Conservation (phyloP, 2,888 invertebrate species). For the Erynnis tages region DNA sequence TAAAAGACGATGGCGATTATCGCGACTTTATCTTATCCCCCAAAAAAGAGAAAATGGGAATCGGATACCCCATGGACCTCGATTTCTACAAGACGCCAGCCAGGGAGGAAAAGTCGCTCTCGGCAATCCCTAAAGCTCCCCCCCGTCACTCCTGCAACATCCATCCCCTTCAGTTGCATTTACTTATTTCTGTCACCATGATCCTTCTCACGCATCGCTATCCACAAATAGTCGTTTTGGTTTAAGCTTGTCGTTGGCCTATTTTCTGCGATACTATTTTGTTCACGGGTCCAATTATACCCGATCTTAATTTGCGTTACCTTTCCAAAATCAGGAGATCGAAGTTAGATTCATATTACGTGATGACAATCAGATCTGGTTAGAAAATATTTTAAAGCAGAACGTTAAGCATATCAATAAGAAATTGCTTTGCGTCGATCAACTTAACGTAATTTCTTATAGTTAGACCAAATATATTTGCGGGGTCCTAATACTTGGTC, state of each 20-base stretch:
- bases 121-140: conserved; percentile 69
- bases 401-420: not conserved
- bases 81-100: conserved; percentile 55
- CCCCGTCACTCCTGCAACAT: conserved; percentile 79
- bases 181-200: conserved; percentile 85
- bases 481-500: no score
- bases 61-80: conserved; percentile 54
- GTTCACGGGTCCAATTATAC: conserved; percentile 53
- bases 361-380: no score
- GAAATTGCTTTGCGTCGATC: not conserved
- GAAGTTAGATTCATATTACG: conserved; percentile 9
- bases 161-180: conserved; percentile 84
- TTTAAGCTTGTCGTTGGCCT: conserved; percentile 68
- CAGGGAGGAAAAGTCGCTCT: conserved; percentile 77
- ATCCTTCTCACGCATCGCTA: conserved; percentile 85
- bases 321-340: conserved; percentile 40
- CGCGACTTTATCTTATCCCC: conserved; percentile 62
- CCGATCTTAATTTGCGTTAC: conserved; percentile 55
- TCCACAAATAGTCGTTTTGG: conserved; percentile 84
- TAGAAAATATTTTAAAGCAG: no score
- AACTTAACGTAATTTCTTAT: not conserved
- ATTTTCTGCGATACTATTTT: conserved; percentile 57
- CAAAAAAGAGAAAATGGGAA: conserved; percentile 60
- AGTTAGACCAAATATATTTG: no score
- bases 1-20: conserved; percentile 56